A percentile compares a stretch with the other conserved stretches of the same genome.
Evolutionary conservation across 2,113 vertebrate species (phyloP).

Genomic region (Phyllostomus discolor): DNA sequence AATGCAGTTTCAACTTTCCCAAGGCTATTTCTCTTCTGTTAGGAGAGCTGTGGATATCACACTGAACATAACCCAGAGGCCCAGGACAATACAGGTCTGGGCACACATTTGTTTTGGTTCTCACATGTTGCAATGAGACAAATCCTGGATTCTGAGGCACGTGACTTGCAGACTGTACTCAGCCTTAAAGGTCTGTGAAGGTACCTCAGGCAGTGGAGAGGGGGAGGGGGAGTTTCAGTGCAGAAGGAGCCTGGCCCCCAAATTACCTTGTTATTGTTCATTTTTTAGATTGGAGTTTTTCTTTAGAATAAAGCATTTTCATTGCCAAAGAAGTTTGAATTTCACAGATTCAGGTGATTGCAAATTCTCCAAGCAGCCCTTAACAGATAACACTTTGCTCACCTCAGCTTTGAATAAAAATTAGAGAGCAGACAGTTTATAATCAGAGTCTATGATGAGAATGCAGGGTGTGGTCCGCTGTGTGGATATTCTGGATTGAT

Average conservation of each 20-base stretch:
- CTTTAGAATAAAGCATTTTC: slow-evolving; percentile 10
- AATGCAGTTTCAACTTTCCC: neutral
- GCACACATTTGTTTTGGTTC: neutral
- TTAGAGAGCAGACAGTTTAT: neutral
- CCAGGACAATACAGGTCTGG: fast-evolving
- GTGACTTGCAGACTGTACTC: neutral
- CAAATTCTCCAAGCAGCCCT: neutral
- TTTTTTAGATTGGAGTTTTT: neutral
- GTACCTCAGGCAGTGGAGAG: neutral
- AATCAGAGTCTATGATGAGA: neutral
- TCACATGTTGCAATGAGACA: neutral
- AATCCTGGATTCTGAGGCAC: neutral
- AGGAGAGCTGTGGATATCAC: neutral
- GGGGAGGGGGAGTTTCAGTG: neutral
- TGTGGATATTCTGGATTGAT: neutral
- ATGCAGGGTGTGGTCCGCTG: neutral
- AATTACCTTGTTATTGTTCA: neutral
- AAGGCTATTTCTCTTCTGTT: neutral
- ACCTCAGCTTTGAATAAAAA: neutral
- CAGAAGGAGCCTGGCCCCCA: neutral
- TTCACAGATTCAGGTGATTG: neutral
- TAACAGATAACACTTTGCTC: neutral
- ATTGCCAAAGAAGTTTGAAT: neutral
- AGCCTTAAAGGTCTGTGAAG: neutral
- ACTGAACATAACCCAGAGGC: neutral